Evolutionary conservation across 92 coral and sea anemone genomes (phyloP), one percentile per base, ranked within the genome.

Genomic region (Galaxea fascicularis): DNA sequence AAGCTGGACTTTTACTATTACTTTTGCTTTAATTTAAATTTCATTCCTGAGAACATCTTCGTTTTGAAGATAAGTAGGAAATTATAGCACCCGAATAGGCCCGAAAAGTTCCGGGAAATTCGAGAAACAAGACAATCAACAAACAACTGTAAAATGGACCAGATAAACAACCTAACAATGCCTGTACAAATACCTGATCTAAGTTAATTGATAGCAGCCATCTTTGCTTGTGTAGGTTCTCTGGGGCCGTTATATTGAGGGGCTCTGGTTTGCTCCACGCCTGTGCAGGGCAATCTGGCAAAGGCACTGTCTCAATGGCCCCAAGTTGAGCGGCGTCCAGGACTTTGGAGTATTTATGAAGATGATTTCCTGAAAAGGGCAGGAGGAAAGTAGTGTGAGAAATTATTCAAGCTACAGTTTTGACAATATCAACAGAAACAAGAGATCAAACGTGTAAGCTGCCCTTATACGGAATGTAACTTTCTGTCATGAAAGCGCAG

Each of bases 331-430:
- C 81, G 22, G 84, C 66, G 60, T 96, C 96, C 51, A 96, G 76
- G 11, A 96, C 99, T 86, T 96, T 96, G 88, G 99, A 96, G 92
- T 94, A 96, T 77, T 95, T 95, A 79, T 94, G 93, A 8, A 96
- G 94, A 25, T 96, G 97, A 79, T 95, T 96, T 14, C 99, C 99
- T 96, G 79, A 26, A 73, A 18, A 13, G 8, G 10, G 9, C 27
- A 17, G 6, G 56, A 25, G 56, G 5, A 35, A 35, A 35, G 41
- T 2, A 35, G 6, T 2, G 41, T 6, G 41, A 35, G 41, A 35
- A 35, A 2, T 35, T 35, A 35, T 35, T 35, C 2, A 2, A 6
- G 41, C 41, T 35, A 35, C 6, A 35, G 2, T 35, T 2, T 35
- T 35, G 2, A 35, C 41, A 35, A 6, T 35, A 35, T 35, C 2